Conservation (phyloP, 2,888 invertebrate genomes). For the Parelbella ahira region DNA sequence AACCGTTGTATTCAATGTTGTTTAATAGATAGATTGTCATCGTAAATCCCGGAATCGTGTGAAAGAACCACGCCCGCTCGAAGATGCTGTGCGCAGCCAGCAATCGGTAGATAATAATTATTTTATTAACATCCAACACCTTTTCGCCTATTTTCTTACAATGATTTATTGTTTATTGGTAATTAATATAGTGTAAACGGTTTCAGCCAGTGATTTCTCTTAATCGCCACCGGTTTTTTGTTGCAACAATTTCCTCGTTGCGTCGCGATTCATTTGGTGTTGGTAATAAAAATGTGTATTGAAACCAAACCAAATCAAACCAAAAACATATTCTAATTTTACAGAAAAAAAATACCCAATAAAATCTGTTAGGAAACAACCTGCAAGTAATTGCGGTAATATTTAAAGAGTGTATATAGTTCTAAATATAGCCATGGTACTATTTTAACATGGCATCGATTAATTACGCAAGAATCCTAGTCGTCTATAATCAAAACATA, state of each 20-base stretch:
- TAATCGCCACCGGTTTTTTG: constrained; percentile 27
- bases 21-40: constrained; percentile 32
- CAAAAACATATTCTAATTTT: too few species aligned
- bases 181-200: constrained; percentile 49
- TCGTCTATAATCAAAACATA: too few species aligned
- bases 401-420: too few species aligned
- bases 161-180: constrained; percentile 59
- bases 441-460: too few species aligned
- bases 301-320: too few species aligned
- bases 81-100: constrained; percentile 32
- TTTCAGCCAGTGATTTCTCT: constrained; percentile 34
- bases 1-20: neutral
- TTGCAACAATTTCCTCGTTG: constrained; percentile 7
- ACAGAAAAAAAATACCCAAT: too few species aligned
- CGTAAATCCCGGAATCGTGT: constrained; percentile 49
- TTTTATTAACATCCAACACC: constrained; percentile 70
- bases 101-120: constrained; percentile 65
- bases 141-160: constrained; percentile 54
- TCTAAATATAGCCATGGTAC: too few species aligned
- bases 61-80: constrained; percentile 22
- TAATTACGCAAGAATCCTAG: too few species aligned
- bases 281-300: constrained; percentile 9
- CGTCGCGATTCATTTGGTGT: constrained; percentile 19
- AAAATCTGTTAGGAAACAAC: too few species aligned
- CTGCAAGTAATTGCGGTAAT: too few species aligned